These are phyloP conservation scores for Melanophora roralis DNA, from an alignment of 2,888 invertebrate species.

Conservation along the genomic window DNA sequence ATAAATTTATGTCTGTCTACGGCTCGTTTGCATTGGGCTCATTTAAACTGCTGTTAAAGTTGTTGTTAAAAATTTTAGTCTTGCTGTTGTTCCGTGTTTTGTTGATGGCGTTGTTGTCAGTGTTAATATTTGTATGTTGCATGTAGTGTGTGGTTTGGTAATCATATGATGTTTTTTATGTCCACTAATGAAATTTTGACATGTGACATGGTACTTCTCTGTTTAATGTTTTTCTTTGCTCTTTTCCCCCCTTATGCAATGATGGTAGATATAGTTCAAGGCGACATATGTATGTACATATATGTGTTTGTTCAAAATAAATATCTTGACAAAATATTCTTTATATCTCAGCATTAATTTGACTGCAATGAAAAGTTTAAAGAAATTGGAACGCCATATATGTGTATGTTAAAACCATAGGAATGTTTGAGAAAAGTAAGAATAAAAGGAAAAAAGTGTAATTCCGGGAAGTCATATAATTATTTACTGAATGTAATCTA, in stretches of 20 bases:
- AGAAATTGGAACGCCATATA: background rate
- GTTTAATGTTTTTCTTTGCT: constrained; percentile 57
- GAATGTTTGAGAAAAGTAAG: too few relatives aligned
- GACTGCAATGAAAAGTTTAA: constrained; percentile 10
- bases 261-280: too few relatives aligned
- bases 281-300: background rate
- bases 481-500: too few relatives aligned
- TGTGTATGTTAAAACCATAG: background rate
- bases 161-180: constrained; percentile 62
- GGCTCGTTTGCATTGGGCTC: constrained; percentile 14
- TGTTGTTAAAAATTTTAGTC: constrained; percentile 30
- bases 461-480: too few relatives aligned
- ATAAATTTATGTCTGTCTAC: constrained; percentile 7
- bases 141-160: constrained; percentile 53
- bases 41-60: constrained; percentile 38
- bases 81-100: constrained; percentile 19
- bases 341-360: constrained; percentile 55
- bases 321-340: constrained; percentile 46
- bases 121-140: constrained; percentile 41
- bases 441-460: too few relatives aligned
- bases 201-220: constrained; percentile 61
- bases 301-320: constrained; percentile 5
- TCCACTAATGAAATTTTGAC: constrained; percentile 62
- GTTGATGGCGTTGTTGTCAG: constrained; percentile 4
- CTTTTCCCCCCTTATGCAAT: background rate